Percentiles rank a stretch among this genome's conserved stretches.
Evolutionary conservation across 2,797 vertebrate species (phyloP).

Genomic region (Arctocebus calabarensis): DNA sequence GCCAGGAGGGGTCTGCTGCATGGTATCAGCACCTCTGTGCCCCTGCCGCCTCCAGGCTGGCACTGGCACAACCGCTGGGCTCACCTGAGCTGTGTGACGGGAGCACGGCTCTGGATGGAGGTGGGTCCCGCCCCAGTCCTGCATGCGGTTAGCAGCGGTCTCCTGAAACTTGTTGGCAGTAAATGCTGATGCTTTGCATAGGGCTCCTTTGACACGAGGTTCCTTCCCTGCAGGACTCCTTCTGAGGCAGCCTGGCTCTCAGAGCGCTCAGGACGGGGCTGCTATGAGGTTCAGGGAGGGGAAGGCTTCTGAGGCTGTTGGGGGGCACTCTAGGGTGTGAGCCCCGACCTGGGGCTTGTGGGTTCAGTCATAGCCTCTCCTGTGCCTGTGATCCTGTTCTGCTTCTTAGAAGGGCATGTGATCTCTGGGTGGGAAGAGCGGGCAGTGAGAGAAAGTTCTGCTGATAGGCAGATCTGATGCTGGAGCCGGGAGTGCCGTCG

Average conservation of each 20-base stretch:
- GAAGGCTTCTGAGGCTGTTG: accelerated
- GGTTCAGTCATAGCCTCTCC: not conserved
- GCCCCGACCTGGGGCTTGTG: accelerated
- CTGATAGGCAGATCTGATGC: not conserved
- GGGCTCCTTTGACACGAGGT: no score
- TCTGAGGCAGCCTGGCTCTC: accelerated
- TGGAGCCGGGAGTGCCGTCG: not conserved
- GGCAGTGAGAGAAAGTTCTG: accelerated
- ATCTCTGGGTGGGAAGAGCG: not conserved
- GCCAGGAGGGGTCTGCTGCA: no score
- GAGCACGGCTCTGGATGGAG: not conserved
- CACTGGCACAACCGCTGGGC: not conserved
- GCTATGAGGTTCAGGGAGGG: accelerated
- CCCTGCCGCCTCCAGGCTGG: not conserved
- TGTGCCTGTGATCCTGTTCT: accelerated
- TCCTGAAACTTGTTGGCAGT: not conserved
- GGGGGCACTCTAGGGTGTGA: not conserved
- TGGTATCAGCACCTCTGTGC: not conserved
- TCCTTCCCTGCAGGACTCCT: not conserved
- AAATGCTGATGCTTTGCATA: not conserved
- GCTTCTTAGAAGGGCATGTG: not conserved
- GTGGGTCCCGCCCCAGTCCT: accelerated
- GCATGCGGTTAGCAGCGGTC: accelerated
- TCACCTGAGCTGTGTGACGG: no score
- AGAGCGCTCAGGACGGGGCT: accelerated